Conservation (phyloP, 35 echinoderm and acorn worm species). For the Anneissia japonica region DNA sequence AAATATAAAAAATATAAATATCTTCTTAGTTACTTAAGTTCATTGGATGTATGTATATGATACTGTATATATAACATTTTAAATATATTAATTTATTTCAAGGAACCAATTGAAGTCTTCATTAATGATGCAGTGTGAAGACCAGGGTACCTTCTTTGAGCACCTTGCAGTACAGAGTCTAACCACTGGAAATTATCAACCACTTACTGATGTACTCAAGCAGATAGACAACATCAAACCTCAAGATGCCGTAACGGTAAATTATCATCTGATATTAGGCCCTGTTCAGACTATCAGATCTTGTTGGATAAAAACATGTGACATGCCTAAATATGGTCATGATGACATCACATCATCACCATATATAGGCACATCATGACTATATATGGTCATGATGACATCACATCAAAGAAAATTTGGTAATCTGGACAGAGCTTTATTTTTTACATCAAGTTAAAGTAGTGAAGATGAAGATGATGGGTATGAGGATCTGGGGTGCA, state of each 20-base stretch:
- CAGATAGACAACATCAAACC: constrained; percentile 71
- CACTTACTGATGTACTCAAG: constrained; percentile 16
- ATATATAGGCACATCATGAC: too few species aligned
- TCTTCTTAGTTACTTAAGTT: too few species aligned
- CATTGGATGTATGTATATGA: too few species aligned
- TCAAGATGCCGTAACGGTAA: constrained; percentile 69
- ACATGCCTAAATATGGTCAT: neutral
- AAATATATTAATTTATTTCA: neutral
- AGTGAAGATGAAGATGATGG: too few species aligned
- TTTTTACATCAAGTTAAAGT: neutral
- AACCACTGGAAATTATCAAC: constrained; percentile 28
- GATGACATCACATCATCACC: neutral
- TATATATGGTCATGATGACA: too few species aligned
- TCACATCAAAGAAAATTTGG: neutral
- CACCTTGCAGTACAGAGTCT: constrained; percentile 67
- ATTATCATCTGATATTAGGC: neutral
- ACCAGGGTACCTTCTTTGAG: constrained; percentile 68
- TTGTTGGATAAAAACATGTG: neutral
- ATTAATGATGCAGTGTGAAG: constrained; percentile 73
- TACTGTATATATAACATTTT: too few species aligned
- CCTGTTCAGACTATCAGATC: neutral
- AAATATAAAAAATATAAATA: too few species aligned
- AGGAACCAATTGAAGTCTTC: constrained; percentile 85
- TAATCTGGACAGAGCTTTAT: neutral
- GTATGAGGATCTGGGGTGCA: neutral